Evolutionary conservation across 2,888 invertebrate species (phyloP), one percentile per base, ranked within the genome.

Genomic region (Drosophila prolongata): DNA sequence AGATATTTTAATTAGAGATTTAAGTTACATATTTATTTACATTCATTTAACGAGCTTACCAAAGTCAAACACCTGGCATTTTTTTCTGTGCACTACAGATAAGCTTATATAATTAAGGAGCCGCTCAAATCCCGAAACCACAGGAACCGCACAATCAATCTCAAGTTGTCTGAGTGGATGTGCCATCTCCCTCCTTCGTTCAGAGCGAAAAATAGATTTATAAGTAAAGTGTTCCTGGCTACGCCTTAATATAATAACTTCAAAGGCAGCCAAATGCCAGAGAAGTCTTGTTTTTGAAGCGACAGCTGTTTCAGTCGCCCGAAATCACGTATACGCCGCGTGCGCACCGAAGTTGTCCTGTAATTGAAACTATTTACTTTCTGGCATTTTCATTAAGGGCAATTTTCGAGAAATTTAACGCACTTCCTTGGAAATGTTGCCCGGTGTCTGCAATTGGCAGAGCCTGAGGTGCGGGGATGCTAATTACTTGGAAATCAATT

Each of bases 401-500:
- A 77, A 87, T 87, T 87, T 79, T 71, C 89, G 71, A 76, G 54
- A 79, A 87, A 79, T 81, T 87, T 76, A 76, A 85, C 82, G 81
- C 73, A 89, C 80, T 84, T 84, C 64, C 77, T 57, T 54, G 65
- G 89, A 87, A 89, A 72, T 87, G 87, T 67, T 80, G 85, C 84
- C 85, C 76, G 27, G 10, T 14, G 58, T 19, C 61, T 62, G 61
- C 13, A 64, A 49, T 49, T 64, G 62, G 49, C 62, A 64, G 42
- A 34, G 62, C 70, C 59, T 24, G 46, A 59, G 44, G 54, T 35
- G 35, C 27, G 43, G 64, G 75, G 72, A 52, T 66, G 77, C 87
- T 88, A 88, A 88, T 83, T 83, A 84, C 80, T 78, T 74, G 80
- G 66, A 83, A 89, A 89, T 85, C 79, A 87, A 89, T 83, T 89